These are phyloP conservation scores for Capitulum mitella DNA, from an alignment of 2,888 invertebrate genomes.

Conservation along the genomic window DNA sequence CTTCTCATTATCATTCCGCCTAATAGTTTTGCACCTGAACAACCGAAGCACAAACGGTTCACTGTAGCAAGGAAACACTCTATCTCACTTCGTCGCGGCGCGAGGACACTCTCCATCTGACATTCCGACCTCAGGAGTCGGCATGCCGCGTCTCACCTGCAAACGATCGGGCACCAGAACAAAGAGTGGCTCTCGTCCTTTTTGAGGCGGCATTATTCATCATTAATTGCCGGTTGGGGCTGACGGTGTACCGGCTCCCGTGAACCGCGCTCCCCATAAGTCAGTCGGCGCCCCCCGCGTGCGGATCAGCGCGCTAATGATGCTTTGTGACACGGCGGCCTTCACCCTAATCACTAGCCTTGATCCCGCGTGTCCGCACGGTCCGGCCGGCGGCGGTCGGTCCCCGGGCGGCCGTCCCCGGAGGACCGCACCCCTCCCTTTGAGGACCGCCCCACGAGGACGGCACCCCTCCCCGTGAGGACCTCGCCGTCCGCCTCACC, in stretches of 20 bases:
- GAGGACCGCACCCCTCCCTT: neutral
- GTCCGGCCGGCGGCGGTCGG: neutral
- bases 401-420: neutral
- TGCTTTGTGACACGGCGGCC: conserved; percentile 10
- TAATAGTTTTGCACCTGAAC: too few relatives aligned
- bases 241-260: neutral
- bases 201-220: conserved; percentile 1
- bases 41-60: too few relatives aligned
- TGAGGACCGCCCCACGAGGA: neutral
- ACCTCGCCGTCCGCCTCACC: too few relatives aligned
- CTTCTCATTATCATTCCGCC: too few relatives aligned
- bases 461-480: neutral
- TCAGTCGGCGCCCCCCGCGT: neutral
- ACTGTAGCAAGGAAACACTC: too few relatives aligned
- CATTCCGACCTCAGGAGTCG: too few relatives aligned
- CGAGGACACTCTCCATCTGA: too few relatives aligned
- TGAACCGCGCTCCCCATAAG: neutral
- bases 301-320: neutral
- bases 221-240: neutral
- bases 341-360: conserved; percentile 18
- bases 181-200: neutral
- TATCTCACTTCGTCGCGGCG: too few relatives aligned
- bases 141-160: too few relatives aligned
- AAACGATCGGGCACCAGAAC: neutral
- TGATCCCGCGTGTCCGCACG: neutral